These are phyloP conservation scores for Electrophaes corylata DNA, from an alignment of 2,888 invertebrate genomes.

Conservation along the genomic window DNA sequence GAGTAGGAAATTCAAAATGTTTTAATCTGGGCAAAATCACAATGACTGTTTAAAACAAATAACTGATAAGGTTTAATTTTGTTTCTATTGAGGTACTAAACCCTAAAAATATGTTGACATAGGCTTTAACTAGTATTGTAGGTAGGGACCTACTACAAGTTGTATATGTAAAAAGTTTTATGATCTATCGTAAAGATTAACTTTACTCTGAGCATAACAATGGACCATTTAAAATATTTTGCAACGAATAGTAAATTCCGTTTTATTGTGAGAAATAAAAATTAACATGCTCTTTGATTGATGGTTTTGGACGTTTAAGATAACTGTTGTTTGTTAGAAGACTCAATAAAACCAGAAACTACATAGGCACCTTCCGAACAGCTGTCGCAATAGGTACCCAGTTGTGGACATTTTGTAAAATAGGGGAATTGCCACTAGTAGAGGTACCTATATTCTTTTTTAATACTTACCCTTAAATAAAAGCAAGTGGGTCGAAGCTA, in stretches of 20 bases:
- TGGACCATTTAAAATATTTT: conserved; percentile 26
- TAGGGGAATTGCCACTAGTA: not conserved
- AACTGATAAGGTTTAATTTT: no score
- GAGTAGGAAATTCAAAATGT: no score
- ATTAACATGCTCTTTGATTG: conserved; percentile 19
- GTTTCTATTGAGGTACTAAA: no score
- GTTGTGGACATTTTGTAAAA: not conserved
- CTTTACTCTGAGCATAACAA: conserved; percentile 26
- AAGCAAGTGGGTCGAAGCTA: conserved; percentile 6
- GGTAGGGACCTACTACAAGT: not conserved
- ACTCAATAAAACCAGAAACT: not conserved
- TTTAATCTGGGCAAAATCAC: no score
- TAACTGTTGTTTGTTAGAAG: conserved; percentile 5
- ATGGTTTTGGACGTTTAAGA: conserved; percentile 4
- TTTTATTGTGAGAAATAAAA: conserved; percentile 35
- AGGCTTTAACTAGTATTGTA: not conserved
- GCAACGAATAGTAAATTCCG: conserved; percentile 29
- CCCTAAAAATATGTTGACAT: not conserved
- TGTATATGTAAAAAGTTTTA: conserved; percentile 12
- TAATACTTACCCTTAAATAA: not conserved
- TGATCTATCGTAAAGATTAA: conserved; percentile 23
- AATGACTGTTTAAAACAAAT: no score
- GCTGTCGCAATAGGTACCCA: not conserved
- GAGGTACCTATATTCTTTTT: not conserved
- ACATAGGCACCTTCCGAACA: no score